Evolutionary conservation across 2,797 vertebrate species (phyloP).

Genomic region (Malacoctenus gilli): DNA sequence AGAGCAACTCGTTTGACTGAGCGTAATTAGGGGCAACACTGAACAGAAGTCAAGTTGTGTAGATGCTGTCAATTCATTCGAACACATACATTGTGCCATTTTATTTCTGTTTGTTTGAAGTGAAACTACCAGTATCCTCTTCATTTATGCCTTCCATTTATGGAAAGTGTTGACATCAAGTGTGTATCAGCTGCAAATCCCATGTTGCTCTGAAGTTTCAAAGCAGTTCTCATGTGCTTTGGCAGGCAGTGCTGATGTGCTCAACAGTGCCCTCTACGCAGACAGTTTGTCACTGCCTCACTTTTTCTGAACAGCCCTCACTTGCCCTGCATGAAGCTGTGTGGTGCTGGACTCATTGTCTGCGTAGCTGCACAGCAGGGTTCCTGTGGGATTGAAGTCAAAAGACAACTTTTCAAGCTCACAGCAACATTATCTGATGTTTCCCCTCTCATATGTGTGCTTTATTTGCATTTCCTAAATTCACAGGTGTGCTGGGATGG

Average conservation of each 20-base stretch:
- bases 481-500: slow-evolving; percentile 20
- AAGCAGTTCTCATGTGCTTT: slow-evolving; percentile 6
- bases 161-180: slow-evolving; percentile 20
- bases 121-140: slow-evolving; percentile 23
- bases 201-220: slow-evolving; percentile 13
- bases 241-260: slow-evolving; percentile 19
- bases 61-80: slow-evolving; percentile 30
- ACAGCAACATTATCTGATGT: slow-evolving; percentile 14
- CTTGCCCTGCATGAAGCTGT: slow-evolving; percentile 4
- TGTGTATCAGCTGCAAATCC: slow-evolving; percentile 1
- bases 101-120: slow-evolving; percentile 22
- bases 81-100: slow-evolving; percentile 20
- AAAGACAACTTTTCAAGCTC: slow-evolving; percentile 9
- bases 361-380: slow-evolving; percentile 27
- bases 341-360: slow-evolving; percentile 16
- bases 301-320: slow-evolving; percentile 28
- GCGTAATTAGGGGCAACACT: slow-evolving; percentile 37
- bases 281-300: slow-evolving; percentile 59
- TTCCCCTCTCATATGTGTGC: background rate
- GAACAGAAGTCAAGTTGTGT: slow-evolving; percentile 34
- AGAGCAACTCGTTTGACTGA: slow-evolving; percentile 32
- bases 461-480: slow-evolving; percentile 7
- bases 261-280: slow-evolving; percentile 75
- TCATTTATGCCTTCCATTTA: slow-evolving; percentile 43
- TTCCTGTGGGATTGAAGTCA: slow-evolving; percentile 26